Evolutionary conservation across 2,888 invertebrate species (phyloP).

Genomic region (Timema cristinae): DNA sequence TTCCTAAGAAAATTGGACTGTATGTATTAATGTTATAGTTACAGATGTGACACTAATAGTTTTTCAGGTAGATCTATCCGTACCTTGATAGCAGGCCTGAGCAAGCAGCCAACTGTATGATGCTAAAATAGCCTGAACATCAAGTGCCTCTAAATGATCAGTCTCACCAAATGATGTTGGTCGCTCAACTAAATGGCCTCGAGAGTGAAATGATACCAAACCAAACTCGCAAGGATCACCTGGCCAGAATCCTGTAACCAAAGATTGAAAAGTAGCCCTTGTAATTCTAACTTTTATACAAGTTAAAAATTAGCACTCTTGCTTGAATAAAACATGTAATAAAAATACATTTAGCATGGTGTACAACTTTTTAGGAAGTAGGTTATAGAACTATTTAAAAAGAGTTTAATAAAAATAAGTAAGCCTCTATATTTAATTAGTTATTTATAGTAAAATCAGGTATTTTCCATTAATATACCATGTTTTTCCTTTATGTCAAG

Average conservation of each 20-base stretch:
- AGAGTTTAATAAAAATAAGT: no score
- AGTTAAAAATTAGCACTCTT: slow-evolving; percentile 12
- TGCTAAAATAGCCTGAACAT: slow-evolving; percentile 69
- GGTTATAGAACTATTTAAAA: no score
- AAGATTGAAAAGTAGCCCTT: slow-evolving; percentile 18
- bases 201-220: slow-evolving; percentile 66
- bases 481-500: no score
- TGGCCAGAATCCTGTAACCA: slow-evolving; percentile 72
- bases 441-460: no score
- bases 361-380: no score
- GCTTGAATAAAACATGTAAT: slow-evolving; percentile 19
- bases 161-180: slow-evolving; percentile 49
- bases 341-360: neutral
- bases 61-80: no score
- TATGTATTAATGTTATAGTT: no score
- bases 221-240: slow-evolving; percentile 76
- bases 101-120: slow-evolving; percentile 77
- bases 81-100: slow-evolving; percentile 74
- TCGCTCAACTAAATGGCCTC: slow-evolving; percentile 56
- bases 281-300: neutral
- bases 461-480: no score
- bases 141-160: slow-evolving; percentile 60
- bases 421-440: no score
- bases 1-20: no score
- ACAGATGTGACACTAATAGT: no score